Evolutionary conservation across 2,888 invertebrate species (phyloP).

Genomic region (Hirtodrosophila confusa): DNA sequence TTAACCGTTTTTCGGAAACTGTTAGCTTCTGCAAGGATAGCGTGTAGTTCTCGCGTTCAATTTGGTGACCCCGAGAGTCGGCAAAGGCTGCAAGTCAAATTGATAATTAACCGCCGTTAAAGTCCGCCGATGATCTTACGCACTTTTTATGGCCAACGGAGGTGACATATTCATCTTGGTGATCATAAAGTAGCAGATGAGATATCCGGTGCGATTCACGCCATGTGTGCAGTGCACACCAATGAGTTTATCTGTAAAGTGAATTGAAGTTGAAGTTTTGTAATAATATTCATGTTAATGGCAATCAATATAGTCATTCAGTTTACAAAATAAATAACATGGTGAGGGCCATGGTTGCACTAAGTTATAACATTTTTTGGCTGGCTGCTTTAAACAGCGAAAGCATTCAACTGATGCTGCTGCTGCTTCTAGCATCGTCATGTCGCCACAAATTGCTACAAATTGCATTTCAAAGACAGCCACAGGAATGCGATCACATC

Average conservation of each 20-base stretch:
- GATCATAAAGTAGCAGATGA: constrained; percentile 91
- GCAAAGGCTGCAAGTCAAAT: constrained; percentile 86
- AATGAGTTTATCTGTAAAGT: constrained; percentile 87
- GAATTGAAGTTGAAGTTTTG: neutral
- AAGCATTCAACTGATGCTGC: constrained; percentile 17
- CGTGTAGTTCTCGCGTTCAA: constrained; percentile 87
- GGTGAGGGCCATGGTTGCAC: too few species aligned
- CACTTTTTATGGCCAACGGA: constrained; percentile 87
- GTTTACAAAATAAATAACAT: neutral
- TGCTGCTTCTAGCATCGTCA: constrained; percentile 24
- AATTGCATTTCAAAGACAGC: constrained; percentile 68
- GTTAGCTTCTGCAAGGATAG: constrained; percentile 34
- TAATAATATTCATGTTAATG: neutral
- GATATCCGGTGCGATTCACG: constrained; percentile 91
- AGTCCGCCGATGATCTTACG: constrained; percentile 35
- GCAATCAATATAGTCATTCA: neutral
- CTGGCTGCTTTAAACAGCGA: constrained; percentile 9
- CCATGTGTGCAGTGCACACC: constrained; percentile 94
- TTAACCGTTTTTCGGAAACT: neutral
- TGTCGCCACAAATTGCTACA: constrained; percentile 66
- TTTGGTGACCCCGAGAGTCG: constrained; percentile 88
- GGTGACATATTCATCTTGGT: constrained; percentile 86
- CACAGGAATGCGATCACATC: constrained; percentile 70
- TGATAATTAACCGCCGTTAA: neutral
- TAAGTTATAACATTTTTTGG: neutral